A percentile compares a stretch with the other conserved stretches of the same genome.
These are phyloP conservation scores for Sipha maydis DNA, from an alignment of 2,888 invertebrate species.

Conservation along the genomic window DNA sequence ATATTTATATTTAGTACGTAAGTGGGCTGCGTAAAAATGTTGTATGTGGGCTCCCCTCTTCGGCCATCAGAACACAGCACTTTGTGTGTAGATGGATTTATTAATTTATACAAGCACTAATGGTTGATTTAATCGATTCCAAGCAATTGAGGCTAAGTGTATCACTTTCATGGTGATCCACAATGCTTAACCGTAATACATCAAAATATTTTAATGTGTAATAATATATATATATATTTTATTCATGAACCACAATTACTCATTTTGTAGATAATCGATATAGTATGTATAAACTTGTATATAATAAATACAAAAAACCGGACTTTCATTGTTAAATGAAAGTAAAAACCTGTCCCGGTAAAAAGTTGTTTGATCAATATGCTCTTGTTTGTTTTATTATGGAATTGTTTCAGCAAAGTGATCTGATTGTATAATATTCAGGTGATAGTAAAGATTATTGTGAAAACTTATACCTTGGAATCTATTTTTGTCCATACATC, in stretches of 20 bases:
- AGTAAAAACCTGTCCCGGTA: conserved; percentile 50
- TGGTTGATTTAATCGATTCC: neutral
- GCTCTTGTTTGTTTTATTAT: conserved; percentile 17
- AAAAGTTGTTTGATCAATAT: conserved; percentile 38
- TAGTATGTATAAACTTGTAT: neutral
- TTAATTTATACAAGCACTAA: neutral
- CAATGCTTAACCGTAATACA: neutral
- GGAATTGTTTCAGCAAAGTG: conserved; percentile 38
- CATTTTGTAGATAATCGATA: neutral
- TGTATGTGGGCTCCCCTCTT: conserved; percentile 11
- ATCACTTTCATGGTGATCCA: conserved; percentile 48
- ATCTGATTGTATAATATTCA: conserved; percentile 32
- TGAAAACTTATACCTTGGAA: conserved; percentile 43
- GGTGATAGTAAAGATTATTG: conserved; percentile 37
- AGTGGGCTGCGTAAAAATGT: neutral
- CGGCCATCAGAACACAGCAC: neutral
- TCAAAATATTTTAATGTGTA: no score
- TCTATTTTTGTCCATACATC: neutral
- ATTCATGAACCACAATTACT: neutral
- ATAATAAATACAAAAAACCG: conserved; percentile 45
- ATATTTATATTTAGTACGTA: neutral
- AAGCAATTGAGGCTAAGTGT: neutral
- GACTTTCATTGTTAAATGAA: conserved; percentile 49
- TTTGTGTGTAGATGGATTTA: neutral
- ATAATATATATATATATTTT: neutral